A percentile compares a stretch with the other conserved stretches of the same genome.
Evolutionary conservation across 2,888 invertebrate genomes (phyloP).

Genomic region (Ichneumoninae sp.): DNA sequence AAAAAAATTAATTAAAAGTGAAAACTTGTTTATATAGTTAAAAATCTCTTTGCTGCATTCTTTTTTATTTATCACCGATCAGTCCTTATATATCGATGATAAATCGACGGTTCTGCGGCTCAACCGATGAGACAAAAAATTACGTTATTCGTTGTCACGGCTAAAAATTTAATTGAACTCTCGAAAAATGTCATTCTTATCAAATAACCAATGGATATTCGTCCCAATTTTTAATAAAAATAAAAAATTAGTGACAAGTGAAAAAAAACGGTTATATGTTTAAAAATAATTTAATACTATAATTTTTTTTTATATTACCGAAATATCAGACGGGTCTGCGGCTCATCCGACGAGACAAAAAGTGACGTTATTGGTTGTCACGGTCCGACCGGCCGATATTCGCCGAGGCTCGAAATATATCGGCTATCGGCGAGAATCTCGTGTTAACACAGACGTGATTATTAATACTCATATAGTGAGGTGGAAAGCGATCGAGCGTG

Average conservation of each 20-base stretch:
- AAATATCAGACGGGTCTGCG: neutral
- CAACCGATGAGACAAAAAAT: no score
- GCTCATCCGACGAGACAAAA: neutral
- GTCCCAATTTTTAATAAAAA: neutral
- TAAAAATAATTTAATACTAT: neutral
- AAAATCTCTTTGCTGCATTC: no score
- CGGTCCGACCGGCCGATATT: neutral
- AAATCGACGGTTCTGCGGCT: no score
- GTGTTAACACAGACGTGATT: constrained; percentile 47
- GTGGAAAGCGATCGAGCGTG: constrained; percentile 47
- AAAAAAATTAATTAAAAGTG: no score
- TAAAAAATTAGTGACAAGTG: neutral
- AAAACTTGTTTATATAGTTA: no score
- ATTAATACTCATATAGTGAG: constrained; percentile 44
- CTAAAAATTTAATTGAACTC: no score
- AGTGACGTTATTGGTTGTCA: neutral
- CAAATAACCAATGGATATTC: no score
- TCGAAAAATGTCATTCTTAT: no score
- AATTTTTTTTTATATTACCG: neutral
- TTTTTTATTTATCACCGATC: no score
- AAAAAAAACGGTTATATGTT: neutral
- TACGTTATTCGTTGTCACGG: no score
- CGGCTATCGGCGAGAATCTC: constrained; percentile 19
- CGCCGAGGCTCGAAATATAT: constrained; percentile 12
- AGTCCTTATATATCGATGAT: no score